Base-by-base conservation (phyloP, 2,797 vertebrate genomes). In the Acanthiza pusilla region DNA sequence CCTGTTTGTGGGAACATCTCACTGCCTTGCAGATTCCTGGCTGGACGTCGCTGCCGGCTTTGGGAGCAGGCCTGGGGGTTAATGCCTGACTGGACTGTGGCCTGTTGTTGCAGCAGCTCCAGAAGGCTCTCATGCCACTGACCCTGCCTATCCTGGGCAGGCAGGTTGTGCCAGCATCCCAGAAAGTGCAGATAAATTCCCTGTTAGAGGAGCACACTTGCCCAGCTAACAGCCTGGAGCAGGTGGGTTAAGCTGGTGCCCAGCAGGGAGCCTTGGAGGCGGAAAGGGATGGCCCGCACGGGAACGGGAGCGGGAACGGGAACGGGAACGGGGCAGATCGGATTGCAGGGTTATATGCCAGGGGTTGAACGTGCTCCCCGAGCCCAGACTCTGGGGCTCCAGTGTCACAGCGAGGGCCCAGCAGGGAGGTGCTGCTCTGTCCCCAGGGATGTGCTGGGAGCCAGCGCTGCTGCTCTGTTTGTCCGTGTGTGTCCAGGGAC, bases 321-420 rank as follows among this genome's bases (percentile, higher is more conserved):
- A 36, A 36, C 36, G 36, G 36, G 87, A 66, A 32, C 0, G 12
- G 10, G 9, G 45, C 13, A 60, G 95, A 86, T 96, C 15, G 0
- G 45, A 3, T 96, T 86, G 91, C 96, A 73, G 80, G 61, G 62
- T 93, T 95, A 94, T 95, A 91, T 95, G 95, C 88, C 94, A 96
- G 94, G 95, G 95, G 96, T 95, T 95, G 96, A 95, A 87, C 25
- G 13, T 91, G 90, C 86, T 94, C 51, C 73, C 65, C 1, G 0
- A 77, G 73, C 57, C 51, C 93, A 95, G 94, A 76, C 91, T 85
- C n/a, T 11, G 2, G 38, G 94, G 74, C 93, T 95, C 94, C 95
- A 63, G 43, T 11, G 8, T 75, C 66, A 27, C 67, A 29, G 76
- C 0, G 8, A 30, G 57, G 51, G 54, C 23, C 88, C n/a, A 9